phyloP scores from a whole-genome alignment of 2,113 vertebrate genomes.

The Eptesicus fuscus region DNA sequence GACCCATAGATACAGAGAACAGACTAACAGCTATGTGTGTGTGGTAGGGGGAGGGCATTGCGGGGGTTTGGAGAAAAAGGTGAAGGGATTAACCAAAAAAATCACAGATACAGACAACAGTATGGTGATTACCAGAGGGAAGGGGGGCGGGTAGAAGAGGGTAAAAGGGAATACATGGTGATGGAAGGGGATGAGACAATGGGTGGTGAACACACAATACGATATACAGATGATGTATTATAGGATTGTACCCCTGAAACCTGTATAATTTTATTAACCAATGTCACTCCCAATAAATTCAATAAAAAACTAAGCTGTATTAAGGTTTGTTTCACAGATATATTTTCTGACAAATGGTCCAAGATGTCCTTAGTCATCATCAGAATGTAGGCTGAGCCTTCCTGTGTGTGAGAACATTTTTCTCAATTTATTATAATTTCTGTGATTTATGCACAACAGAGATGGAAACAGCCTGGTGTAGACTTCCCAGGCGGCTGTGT shows the following conservation, averaged over 20 bases:
- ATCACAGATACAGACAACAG: background rate
- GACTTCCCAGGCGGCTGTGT: slow-evolving; percentile 67
- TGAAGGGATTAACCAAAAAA: background rate
- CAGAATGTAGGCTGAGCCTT: slow-evolving; percentile 4
- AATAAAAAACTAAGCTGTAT: background rate
- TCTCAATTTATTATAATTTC: slow-evolving; percentile 68
- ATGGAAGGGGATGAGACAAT: background rate
- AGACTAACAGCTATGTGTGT: too few relatives aligned
- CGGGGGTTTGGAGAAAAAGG: background rate
- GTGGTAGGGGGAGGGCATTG: too few relatives aligned
- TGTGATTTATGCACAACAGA: slow-evolving; percentile 70
- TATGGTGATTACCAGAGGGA: background rate
- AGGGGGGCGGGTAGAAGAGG: background rate
- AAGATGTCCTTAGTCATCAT: slow-evolving; percentile 17
- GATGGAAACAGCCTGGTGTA: slow-evolving; percentile 42
- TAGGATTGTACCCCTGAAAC: background rate
- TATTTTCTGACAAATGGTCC: background rate
- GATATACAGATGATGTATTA: background rate
- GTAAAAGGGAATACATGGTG: background rate
- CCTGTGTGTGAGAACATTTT: slow-evolving; percentile 50
- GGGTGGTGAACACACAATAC: background rate
- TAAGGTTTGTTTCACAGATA: background rate
- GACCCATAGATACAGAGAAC: background rate
- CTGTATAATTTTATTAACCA: background rate
- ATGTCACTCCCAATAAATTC: background rate